Conservation (phyloP, 2,888 invertebrate genomes). For the Euproctis similis region DNA sequence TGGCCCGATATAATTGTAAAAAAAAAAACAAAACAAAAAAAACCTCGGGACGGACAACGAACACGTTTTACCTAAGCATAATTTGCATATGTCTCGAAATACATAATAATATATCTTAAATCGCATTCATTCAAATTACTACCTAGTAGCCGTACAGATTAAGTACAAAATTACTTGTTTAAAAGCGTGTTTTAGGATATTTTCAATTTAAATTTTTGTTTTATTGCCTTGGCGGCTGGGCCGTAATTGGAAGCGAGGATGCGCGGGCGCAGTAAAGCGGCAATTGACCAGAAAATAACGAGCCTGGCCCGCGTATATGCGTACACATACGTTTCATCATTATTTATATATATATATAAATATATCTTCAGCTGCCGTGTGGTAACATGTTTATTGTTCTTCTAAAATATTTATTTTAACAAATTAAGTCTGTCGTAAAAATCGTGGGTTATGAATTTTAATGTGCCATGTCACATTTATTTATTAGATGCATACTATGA, state of each 20-base stretch:
- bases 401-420: slow-evolving; percentile 41
- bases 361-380: slow-evolving; percentile 63
- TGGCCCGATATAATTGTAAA: slow-evolving; percentile 72
- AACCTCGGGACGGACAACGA: slow-evolving; percentile 64
- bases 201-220: slow-evolving; percentile 30
- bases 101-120: slow-evolving; percentile 12
- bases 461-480: not conserved
- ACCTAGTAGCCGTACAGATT: slow-evolving; percentile 6
- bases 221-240: slow-evolving; percentile 71
- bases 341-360: too few relatives aligned
- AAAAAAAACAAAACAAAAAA: too few relatives aligned
- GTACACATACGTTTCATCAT: slow-evolving; percentile 47
- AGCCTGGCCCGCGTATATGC: slow-evolving; percentile 50
- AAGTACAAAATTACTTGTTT: slow-evolving; percentile 13
- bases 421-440: slow-evolving; percentile 20
- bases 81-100: slow-evolving; percentile 55
- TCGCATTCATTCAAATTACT: slow-evolving; percentile 7
- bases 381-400: slow-evolving; percentile 44
- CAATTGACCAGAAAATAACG: slow-evolving; percentile 76
- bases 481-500: too few relatives aligned
- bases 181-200: slow-evolving; percentile 22
- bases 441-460: slow-evolving; percentile 1
- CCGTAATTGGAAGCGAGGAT: slow-evolving; percentile 73
- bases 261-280: slow-evolving; percentile 72
- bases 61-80: slow-evolving; percentile 73